Evolutionary conservation across 2,888 invertebrate species (phyloP), one percentile per base, ranked within the genome.

Genomic region (Cephonodes hylas): DNA sequence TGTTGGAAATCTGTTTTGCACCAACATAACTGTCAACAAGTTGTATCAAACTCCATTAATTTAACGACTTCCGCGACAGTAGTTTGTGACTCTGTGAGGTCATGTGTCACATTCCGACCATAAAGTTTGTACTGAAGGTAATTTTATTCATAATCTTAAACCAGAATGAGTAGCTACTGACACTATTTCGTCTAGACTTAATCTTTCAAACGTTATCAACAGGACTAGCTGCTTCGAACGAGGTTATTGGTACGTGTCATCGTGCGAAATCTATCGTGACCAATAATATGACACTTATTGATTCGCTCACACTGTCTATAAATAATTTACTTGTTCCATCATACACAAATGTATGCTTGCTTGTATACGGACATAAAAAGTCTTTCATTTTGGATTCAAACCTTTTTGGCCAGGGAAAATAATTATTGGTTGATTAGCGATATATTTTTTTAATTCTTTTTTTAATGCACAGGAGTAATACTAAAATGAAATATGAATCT

Each of bases 31-130:
- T 20, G 46, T 46, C 46, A 25, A 46, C 46, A 46, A 38, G 25
- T 25, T 25, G 8, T 15, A 53, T 18, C 13, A 31, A 18, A 53
- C 3, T 15, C 45, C 45, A 45, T 27, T 53, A 27, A 27, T 31
- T 31, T 53, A 18, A 53, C 18, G 53, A 53, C 27, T 31, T 31
- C 53, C 53, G 31, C 18, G 53, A 31, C 53, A 31, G 53, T 31
- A 31, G 53, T 53, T 27, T 31, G 53, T 31, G 53, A 15, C 34
- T 46, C 7, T 60, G 46, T 13, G 31, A 34, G 57, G 23, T 23
- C 44, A 63, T 18, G 10, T 42, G 23, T 42, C 60, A 13, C 64
- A 53, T 53, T 27, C 53, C 53, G 31, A 18, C 53, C 27, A 8
- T 53, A 53, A 53, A 31, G 15, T 27, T 48, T 48, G 15, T 31